phyloP scores from a whole-genome alignment of 2,113 vertebrate species.

The Etheostoma spectabile region DNA sequence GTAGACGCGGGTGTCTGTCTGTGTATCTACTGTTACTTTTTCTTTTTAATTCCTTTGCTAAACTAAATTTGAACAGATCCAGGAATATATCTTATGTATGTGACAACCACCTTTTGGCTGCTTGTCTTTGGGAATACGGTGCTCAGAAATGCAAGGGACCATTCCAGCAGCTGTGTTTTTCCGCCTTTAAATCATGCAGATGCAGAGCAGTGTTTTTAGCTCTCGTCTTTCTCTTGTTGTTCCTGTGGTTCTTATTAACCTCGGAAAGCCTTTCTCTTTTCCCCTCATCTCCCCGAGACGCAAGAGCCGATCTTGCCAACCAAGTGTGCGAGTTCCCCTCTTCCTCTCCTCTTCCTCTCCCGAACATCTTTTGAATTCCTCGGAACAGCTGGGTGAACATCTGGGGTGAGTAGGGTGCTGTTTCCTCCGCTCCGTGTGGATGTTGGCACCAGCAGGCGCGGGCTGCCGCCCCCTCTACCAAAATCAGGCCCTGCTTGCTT shows the following conservation, averaged over 20 bases:
- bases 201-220: neutral
- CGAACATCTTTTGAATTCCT: conserved; percentile 61
- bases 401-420: conserved; percentile 63
- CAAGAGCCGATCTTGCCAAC: conserved; percentile 35
- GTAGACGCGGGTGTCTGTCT: no score
- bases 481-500: conserved; percentile 1
- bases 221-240: neutral
- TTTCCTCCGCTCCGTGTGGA: conserved; percentile 27
- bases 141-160: neutral
- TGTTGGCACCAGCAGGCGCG: conserved; percentile 38
- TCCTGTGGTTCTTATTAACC: neutral
- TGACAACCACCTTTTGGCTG: neutral
- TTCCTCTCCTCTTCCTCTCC: conserved; percentile 29
- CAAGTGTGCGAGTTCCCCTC: neutral
- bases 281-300: conserved; percentile 7
- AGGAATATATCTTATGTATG: neutral
- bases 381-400: conserved; percentile 75
- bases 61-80: neutral
- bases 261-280: neutral
- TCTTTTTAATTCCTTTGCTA: neutral
- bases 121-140: neutral
- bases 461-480: conserved; percentile 10
- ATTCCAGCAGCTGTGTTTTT: neutral
- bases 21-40: no score
- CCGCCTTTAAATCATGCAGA: neutral